Evolutionary conservation across 2,888 invertebrate genomes (phyloP).

Genomic region (Stenodera caucasica): DNA sequence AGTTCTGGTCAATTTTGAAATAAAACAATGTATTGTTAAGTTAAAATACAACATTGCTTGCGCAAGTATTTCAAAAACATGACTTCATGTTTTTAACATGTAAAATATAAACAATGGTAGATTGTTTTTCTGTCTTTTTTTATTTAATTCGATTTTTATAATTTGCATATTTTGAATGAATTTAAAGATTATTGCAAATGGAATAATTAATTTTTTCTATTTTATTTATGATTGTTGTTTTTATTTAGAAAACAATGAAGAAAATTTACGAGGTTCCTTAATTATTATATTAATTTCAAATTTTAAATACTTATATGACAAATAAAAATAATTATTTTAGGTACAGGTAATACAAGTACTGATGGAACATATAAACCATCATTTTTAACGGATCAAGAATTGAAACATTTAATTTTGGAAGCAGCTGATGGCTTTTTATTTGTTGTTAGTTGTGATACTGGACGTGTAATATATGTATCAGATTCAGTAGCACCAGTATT

Average conservation of each 20-base stretch:
- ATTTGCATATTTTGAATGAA: conserved; percentile 13
- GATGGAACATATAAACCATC: conserved; percentile 98
- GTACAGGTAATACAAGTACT: conserved; percentile 94
- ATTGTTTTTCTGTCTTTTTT: conserved; percentile 29
- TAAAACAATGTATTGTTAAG: conserved; percentile 4
- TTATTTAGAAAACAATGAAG: conserved; percentile 34
- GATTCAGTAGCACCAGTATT: conserved; percentile 98
- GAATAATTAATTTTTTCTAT: conserved; percentile 18
- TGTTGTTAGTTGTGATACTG: conserved; percentile 96
- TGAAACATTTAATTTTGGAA: conserved; percentile 98
- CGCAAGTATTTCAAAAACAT: conserved; percentile 36
- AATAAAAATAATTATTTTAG: conserved; percentile 56
- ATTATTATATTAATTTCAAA: conserved; percentile 10
- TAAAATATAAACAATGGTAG: conserved; percentile 34
- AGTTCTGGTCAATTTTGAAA: conserved; percentile 8
- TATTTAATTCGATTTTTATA: conserved; percentile 15
- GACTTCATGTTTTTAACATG: conserved; percentile 38
- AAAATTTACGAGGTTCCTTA: conserved; percentile 34
- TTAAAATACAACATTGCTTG: conserved; percentile 22
- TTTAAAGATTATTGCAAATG: conserved; percentile 6
- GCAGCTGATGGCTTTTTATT: conserved; percentile 98
- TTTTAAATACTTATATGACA: conserved; percentile 8
- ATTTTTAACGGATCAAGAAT: conserved; percentile 97
- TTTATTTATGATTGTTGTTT: neutral
- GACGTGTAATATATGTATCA: conserved; percentile 96